Evolutionary conservation across 2,888 invertebrate genomes (phyloP).

Genomic region (Luperina testacea): DNA sequence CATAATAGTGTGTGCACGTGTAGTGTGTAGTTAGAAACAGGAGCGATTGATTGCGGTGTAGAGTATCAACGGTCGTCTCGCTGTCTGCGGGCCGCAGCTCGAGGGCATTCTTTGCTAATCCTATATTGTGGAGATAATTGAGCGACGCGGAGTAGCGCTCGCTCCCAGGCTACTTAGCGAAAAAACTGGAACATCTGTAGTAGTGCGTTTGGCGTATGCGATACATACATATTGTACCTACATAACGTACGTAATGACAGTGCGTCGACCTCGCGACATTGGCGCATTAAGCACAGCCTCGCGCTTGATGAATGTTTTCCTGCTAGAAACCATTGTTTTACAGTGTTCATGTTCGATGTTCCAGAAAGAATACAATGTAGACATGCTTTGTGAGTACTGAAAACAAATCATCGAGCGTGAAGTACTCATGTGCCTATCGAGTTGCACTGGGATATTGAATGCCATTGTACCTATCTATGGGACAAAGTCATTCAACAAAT

Average conservation of each 20-base stretch:
- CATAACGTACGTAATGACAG: conserved; percentile 62
- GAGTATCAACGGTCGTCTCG: conserved; percentile 71
- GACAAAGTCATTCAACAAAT: conserved; percentile 20
- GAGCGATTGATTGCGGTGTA: conserved; percentile 71
- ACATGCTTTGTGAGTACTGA: conserved; percentile 69
- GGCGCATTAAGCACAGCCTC: conserved; percentile 67
- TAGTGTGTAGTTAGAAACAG: conserved; percentile 67
- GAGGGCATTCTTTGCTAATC: conserved; percentile 68
- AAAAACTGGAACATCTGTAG: conserved; percentile 74
- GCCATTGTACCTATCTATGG: conserved; percentile 8
- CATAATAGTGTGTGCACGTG: conserved; percentile 61
- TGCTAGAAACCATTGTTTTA: conserved; percentile 76
- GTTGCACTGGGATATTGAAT: conserved; percentile 36
- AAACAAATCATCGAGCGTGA: conserved; percentile 62
- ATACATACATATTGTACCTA: conserved; percentile 61
- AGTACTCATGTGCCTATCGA: conserved; percentile 41
- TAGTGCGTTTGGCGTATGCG: conserved; percentile 69
- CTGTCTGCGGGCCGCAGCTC: conserved; percentile 71
- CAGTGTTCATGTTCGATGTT: conserved; percentile 72
- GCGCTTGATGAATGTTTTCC: conserved; percentile 75
- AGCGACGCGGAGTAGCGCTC: conserved; percentile 27
- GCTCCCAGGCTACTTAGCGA: conserved; percentile 53
- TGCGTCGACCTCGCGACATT: conserved; percentile 68
- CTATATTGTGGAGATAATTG: conserved; percentile 65
- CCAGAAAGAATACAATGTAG: conserved; percentile 75